Evolutionary conservation across 2,888 invertebrate genomes (phyloP), one percentile per base, ranked within the genome.

Genomic region (Cerastoderma edule): DNA sequence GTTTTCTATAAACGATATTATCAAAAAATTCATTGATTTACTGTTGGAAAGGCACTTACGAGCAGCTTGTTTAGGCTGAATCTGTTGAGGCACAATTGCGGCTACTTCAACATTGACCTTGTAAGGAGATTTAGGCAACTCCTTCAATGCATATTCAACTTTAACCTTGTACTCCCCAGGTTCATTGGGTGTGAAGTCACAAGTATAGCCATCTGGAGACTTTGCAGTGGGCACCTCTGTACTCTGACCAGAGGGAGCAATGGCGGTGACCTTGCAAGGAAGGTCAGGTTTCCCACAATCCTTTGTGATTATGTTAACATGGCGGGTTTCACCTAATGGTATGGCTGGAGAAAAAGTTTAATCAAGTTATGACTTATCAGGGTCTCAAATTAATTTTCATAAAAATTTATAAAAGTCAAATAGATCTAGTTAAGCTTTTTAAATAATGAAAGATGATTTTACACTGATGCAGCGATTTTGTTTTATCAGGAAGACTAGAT

Each of bases 201-300:
- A 90, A 8, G 79, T 83, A 76, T 88, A 89, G 33, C 96, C 97
- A 88, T 96, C 96, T 77, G 95, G 95, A 0, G 95, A 95, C n/a
- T 96, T 96, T 88, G 96, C 95, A 24, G 96, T 95, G 87, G 96
- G 96, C 0, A 96, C 96, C 89, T 96, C 95, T 46, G 96, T 94
- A 69, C 95, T 89, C 75, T 90, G 83, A 8, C 91, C 91, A 65
- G 83, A 85, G 2, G 92, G 92, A 16, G 87, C 87, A 22, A 75
- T 86, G 8, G 92, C 90, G 35, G 86, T 88, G 28, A 86, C 82
- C 46, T 70, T 80, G 48, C 82, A 80, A 27, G 83, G 80, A 28
- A 72, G 69, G 63, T 84, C 80, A 22, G 79, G 30, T 68, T 80
- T 83, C n/a, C 84, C 84, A 67, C 79, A 22, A 88, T 87, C 69